phyloP scores from a whole-genome alignment of 2,888 invertebrate genomes.

The Gandaritis pyraliata region DNA sequence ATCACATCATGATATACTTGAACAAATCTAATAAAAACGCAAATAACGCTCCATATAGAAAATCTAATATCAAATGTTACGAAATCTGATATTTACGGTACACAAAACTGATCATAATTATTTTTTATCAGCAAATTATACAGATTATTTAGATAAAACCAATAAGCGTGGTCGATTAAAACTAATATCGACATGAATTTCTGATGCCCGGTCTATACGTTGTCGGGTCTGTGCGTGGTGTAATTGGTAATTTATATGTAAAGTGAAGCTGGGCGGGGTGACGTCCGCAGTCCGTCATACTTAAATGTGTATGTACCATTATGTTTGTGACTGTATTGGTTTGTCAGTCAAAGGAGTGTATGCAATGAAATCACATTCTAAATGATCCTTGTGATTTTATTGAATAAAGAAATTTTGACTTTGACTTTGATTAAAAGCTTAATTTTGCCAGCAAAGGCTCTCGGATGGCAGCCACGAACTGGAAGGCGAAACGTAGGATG shows the following conservation, averaged over 20 bases:
- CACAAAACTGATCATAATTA: conserved; percentile 6
- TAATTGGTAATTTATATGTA: conserved; percentile 82
- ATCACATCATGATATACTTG: too few species aligned
- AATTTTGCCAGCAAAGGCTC: too few species aligned
- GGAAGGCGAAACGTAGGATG: too few species aligned
- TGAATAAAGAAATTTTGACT: too few species aligned
- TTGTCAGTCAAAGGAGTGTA: neutral
- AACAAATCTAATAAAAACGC: neutral
- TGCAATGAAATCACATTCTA: too few species aligned
- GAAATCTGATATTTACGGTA: conserved; percentile 1
- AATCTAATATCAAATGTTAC: neutral
- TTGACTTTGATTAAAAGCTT: too few species aligned
- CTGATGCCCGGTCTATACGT: conserved; percentile 19
- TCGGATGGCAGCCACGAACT: too few species aligned
- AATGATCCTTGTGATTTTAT: too few species aligned
- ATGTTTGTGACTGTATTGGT: neutral
- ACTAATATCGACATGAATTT: conserved; percentile 19
- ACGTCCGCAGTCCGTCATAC: conserved; percentile 27
- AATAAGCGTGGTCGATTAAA: conserved; percentile 36
- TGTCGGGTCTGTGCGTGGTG: conserved; percentile 41
- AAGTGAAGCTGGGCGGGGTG: conserved; percentile 66
- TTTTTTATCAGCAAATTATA: conserved; percentile 14
- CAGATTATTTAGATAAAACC: conserved; percentile 11
- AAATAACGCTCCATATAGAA: neutral
- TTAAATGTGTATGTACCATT: neutral